Base-by-base conservation (phyloP, 2,113 vertebrate genomes). In the Falcunculus frontatus region DNA sequence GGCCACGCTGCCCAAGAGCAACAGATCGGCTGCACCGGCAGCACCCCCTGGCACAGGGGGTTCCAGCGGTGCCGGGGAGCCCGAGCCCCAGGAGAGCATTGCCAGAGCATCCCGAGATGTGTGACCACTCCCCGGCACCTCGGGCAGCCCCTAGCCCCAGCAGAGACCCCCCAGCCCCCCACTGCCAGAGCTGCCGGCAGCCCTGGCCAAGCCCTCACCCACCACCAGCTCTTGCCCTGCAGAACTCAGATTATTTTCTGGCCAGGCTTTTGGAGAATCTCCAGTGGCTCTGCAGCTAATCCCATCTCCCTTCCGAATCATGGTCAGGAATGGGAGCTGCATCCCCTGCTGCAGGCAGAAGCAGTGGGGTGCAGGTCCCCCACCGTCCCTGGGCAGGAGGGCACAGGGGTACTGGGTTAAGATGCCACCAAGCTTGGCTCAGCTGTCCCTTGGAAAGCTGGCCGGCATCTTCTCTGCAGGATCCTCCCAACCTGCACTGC, bases 101-200 rank as follows among this genome's bases (percentile, higher is more conserved):
- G 46, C 44, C 91, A 57, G 55, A 53, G 57, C 52, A 79, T 3
- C 49, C 49, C 1, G 0, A 59, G 17, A 9, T 37, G 32, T 7
- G 60, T 3, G 41, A 23, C 9, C 65, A 9, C 11, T 33, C 60
- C 50, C 60, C 0, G 2, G 65, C 55, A 39, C 12, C 13, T 1
- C 0, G 0, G 39, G 69, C 39, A 26, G 26, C 46, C 55, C 42
- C 1, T 0, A 20, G 47, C 3, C n/a, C 29, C 10, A 3, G 4
- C 22, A 44, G 47, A 73, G 41, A 32, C 11, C 5, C 9, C 14
- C 2, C 23, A 23, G 25, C 23, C 4, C 37, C 8, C 15, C 33
- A 5, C 23, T 26, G 32, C 27, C 29, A 3, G 22, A 23, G n/a
- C 59, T 69, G 62, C 37, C 3, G 5, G 41, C 55, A 68, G 41